Evolutionary conservation across 2,797 vertebrate genomes (phyloP).

Genomic region (Chrysocyon brachyurus): DNA sequence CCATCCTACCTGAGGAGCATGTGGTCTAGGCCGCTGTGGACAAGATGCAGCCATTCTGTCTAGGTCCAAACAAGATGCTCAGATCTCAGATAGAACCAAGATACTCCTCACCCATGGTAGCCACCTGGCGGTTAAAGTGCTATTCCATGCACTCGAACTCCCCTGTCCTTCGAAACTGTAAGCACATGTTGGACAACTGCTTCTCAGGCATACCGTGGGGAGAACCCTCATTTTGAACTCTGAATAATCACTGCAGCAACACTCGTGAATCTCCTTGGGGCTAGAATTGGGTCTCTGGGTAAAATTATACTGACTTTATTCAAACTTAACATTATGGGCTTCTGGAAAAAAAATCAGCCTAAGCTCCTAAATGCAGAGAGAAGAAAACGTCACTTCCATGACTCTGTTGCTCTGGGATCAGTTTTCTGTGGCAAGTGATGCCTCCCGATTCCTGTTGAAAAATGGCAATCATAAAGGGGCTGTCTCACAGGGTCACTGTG

Average conservation of each 20-base stretch:
- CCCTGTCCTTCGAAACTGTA: not conserved
- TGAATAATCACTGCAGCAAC: fast-evolving
- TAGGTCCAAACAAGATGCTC: not conserved
- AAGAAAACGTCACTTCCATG: not conserved
- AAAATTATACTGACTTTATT: not conserved
- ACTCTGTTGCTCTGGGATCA: not conserved
- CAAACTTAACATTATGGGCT: too few species aligned
- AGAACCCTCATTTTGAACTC: not conserved
- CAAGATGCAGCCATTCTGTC: too few species aligned
- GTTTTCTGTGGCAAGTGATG: not conserved
- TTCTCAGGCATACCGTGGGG: fast-evolving
- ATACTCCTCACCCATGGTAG: not conserved
- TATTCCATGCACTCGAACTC: too few species aligned
- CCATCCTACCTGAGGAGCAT: not conserved
- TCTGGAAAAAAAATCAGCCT: not conserved
- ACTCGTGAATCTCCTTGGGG: not conserved
- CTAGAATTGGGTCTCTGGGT: not conserved
- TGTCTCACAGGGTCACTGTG: not conserved
- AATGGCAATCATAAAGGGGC: not conserved
- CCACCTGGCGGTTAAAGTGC: not conserved
- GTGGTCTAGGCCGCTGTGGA: fast-evolving
- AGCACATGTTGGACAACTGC: not conserved
- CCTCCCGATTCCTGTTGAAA: not conserved
- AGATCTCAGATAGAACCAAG: too few species aligned
- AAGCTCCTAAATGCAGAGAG: not conserved